Evolutionary conservation across 2,113 vertebrate species (phyloP), one percentile per base, ranked within the genome.

Genomic region (Zeus faber): DNA sequence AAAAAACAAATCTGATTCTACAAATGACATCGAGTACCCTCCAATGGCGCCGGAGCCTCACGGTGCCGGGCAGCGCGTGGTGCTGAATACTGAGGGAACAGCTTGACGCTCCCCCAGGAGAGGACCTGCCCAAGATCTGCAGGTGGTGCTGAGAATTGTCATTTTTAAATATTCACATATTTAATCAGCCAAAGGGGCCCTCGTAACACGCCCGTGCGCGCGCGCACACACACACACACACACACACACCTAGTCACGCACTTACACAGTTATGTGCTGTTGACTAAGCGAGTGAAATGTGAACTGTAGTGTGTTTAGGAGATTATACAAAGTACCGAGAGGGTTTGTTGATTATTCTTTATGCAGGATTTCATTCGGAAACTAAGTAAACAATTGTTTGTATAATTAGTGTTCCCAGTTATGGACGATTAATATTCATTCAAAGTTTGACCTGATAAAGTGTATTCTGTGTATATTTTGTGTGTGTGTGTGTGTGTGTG

Each of bases 101-200:
- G 89, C 88, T 90, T 89, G 88, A 67, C 56, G 29, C 37, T 81
- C 86, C 82, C 86, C 26, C 20, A 65, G 87, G 87, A 83, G 71
- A 49, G 51, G 76, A 83, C 81, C 85, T 83, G 80, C 74, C 66
- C 80, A 79, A 73, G 64, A 68, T 73, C 74, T 81, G 83, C 88
- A 90, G 85, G 87, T 90, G 77, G 85, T 85, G 79, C 68, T 64
- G 79, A 82, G 84, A 81, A 82, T 85, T 87, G 79, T 86, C 76
- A 72, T 83, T 85, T 83, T 86, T 83, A 90, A 87, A 89, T 88
- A 90, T 89, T 89, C 88, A 82, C 84, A 88, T 89, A 89, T 89
- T 89, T 87, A 90, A 90, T 90, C 76, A 86, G 72, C 69, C 68
- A 64, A 79, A 86, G 79, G 79, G 64, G 62, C 59, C 76, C 81